These are phyloP conservation scores for Ptychoptera contaminata DNA, from an alignment of 2,888 invertebrate genomes.

Conservation along the genomic window DNA sequence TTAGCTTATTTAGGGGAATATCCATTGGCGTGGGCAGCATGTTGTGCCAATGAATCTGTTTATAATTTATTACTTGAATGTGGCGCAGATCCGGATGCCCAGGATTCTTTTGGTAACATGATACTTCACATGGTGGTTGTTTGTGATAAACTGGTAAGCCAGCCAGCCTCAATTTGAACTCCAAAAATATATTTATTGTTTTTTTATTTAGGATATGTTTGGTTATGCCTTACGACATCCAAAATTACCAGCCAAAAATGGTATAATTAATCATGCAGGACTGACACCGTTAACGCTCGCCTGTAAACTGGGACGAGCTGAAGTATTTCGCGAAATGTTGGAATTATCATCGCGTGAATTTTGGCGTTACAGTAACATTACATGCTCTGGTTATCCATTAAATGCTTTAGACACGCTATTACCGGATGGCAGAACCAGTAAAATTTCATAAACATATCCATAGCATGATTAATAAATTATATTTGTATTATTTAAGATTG, in stretches of 20 bases:
- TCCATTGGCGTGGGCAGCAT: slow-evolving; percentile 94
- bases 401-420: slow-evolving; percentile 91
- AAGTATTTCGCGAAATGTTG: slow-evolving; percentile 95
- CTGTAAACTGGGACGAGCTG: slow-evolving; percentile 88
- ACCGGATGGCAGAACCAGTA: slow-evolving; percentile 91
- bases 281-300: slow-evolving; percentile 92
- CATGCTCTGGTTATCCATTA: slow-evolving; percentile 93
- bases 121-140: slow-evolving; percentile 99
- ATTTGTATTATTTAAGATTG: too few species aligned
- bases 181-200: slow-evolving; percentile 5
- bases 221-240: slow-evolving; percentile 94
- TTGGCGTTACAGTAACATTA: slow-evolving; percentile 98
- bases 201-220: slow-evolving; percentile 88
- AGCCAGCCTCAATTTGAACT: too few species aligned
- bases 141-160: slow-evolving; percentile 78
- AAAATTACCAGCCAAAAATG: slow-evolving; percentile 80
- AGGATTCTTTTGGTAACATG: slow-evolving; percentile 95
- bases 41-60: slow-evolving; percentile 91
- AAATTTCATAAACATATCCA: too few species aligned
- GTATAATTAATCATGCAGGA: slow-evolving; percentile 75
- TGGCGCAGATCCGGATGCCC: slow-evolving; percentile 89
- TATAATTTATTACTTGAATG: slow-evolving; percentile 87
- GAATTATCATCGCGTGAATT: slow-evolving; percentile 90
- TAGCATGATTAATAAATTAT: too few species aligned
- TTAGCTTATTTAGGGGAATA: slow-evolving; percentile 95